phyloP scores from a whole-genome alignment of 2,888 invertebrate genomes.

The Merodon equestris region DNA sequence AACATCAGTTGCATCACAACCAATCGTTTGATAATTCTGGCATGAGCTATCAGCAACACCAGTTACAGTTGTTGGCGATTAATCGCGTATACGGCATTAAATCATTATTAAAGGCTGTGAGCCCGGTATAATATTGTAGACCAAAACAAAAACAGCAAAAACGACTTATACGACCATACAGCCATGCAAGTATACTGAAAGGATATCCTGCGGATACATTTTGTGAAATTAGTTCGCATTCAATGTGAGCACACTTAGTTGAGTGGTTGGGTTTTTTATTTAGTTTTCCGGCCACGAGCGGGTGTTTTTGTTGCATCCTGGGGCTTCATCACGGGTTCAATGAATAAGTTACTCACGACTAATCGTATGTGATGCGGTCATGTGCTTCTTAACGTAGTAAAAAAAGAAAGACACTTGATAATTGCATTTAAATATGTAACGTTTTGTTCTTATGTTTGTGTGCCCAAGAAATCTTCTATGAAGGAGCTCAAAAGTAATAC shows the following conservation, averaged over 20 bases:
- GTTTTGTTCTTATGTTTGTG: too few relatives aligned
- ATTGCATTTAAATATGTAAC: too few relatives aligned
- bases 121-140: slow-evolving; percentile 16
- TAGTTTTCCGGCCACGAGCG: neutral
- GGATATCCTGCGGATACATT: slow-evolving; percentile 43
- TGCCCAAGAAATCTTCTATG: too few relatives aligned
- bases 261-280: slow-evolving; percentile 16
- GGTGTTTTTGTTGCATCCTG: too few relatives aligned
- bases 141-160: slow-evolving; percentile 7
- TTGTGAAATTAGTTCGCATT: slow-evolving; percentile 51
- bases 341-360: too few relatives aligned
- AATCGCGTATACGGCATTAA: slow-evolving; percentile 22
- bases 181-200: neutral
- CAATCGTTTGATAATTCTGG: slow-evolving; percentile 26
- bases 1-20: slow-evolving; percentile 14
- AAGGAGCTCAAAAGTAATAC: too few relatives aligned
- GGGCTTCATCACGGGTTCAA: too few relatives aligned
- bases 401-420: too few relatives aligned
- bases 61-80: slow-evolving; percentile 18
- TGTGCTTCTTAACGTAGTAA: too few relatives aligned
- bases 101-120: slow-evolving; percentile 34
- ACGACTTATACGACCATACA: slow-evolving; percentile 1
- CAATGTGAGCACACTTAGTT: slow-evolving; percentile 8
- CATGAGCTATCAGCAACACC: neutral
- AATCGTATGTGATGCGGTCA: too few relatives aligned